Evolutionary conservation across 2,113 vertebrate species (phyloP).

Genomic region (Euleptes europaea): DNA sequence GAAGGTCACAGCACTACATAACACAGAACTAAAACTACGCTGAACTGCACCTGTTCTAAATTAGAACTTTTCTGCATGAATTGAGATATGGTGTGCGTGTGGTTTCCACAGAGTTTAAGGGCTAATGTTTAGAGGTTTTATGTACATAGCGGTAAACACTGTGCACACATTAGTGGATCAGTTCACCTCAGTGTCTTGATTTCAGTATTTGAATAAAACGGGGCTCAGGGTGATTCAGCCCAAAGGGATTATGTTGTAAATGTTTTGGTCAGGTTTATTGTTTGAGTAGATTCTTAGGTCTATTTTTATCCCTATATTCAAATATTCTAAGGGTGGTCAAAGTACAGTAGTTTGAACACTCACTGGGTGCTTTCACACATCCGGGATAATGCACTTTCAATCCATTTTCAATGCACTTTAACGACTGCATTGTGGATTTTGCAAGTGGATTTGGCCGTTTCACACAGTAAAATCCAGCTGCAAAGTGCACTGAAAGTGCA

Average conservation of each 20-base stretch:
- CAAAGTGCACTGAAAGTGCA: too few species aligned
- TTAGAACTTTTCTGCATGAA: background rate
- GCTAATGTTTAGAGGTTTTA: conserved; percentile 12
- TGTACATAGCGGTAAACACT: background rate
- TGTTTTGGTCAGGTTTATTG: background rate
- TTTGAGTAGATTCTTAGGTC: background rate
- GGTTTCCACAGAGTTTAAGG: conserved; percentile 35
- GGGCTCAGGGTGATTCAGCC: background rate
- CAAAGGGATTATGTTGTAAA: background rate
- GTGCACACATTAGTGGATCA: background rate
- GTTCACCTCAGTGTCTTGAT: conserved; percentile 22
- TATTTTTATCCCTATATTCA: background rate
- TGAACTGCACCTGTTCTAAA: conserved; percentile 13
- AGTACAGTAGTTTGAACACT: too few species aligned
- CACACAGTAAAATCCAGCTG: too few species aligned
- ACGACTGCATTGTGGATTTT: too few species aligned
- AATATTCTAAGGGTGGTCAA: too few species aligned
- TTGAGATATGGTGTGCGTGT: conserved; percentile 9
- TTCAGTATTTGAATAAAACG: conserved; percentile 30
- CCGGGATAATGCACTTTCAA: too few species aligned
- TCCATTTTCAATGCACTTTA: too few species aligned
- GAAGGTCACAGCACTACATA: conserved; percentile 44
- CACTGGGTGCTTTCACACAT: too few species aligned
- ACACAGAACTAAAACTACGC: background rate
- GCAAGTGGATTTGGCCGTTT: too few species aligned